Evolutionary conservation across 2,888 invertebrate species (phyloP), one percentile per base, ranked within the genome.

Genomic region (Poecilus cupreus): DNA sequence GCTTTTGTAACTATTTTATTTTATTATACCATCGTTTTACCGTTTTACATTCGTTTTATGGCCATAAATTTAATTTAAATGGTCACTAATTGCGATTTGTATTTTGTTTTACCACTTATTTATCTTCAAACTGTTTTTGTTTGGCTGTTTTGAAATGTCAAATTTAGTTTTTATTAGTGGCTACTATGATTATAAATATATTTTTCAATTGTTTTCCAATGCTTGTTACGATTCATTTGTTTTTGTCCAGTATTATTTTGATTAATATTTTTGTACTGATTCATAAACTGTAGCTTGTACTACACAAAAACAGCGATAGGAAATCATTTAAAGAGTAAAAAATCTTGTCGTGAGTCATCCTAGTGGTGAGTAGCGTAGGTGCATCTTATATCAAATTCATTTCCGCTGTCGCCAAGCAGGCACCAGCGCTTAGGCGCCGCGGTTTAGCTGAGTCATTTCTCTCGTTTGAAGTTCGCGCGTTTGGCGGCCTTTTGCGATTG

Each of bases 351-450:
- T 60, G 60, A 60, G 24, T 60, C 60, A 60, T 24, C 0, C 3
- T 24, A 22, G 18, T 51, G 4, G 18, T 51, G 18, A 51, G 18
- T 16, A 43, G 43, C 26, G 70, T 70, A 70, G 70, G 70, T 43
- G 70, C 43, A 70, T 37, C 26, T 70, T 37, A 37, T 43, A 70
- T 39, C 43, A 70, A 43, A 16, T 70, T n/a, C 49, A 74, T 51
- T 74, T 74, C 74, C 74, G 74, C 10, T 74, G 49, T 32, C 11
- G 39, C 2, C n/a, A 24, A 32, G 2, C 32, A 32, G 32, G 37
- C 18, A 70, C 54, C 46, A 37, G n/a, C 26, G 22, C 13, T 74
- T 49, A 20, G 57, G 57, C 54, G 54, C 68, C 68, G 24, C 13
- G 74, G 46, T 72, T 20, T 10, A 4, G 6, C 3, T 80, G 72